Conservation (phyloP, 2,888 invertebrate genomes). For the Melinaea marsaeus region DNA sequence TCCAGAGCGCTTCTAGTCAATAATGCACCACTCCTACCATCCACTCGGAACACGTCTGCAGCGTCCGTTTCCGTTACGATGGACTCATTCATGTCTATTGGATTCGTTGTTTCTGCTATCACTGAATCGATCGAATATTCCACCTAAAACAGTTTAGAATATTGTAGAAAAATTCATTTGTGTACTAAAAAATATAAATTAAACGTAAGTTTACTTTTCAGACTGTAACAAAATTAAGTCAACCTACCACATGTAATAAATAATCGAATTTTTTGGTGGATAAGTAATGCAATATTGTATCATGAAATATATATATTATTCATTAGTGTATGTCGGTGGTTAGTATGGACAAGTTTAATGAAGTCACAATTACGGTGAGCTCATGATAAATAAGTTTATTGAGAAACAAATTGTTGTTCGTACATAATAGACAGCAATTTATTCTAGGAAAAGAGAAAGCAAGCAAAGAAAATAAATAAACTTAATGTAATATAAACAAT, state of each 20-base stretch:
- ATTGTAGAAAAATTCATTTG: neutral
- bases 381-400: conserved; percentile 18
- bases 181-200: neutral
- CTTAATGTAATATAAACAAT: no score
- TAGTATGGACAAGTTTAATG: conserved; percentile 17
- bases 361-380: conserved; percentile 17
- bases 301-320: neutral
- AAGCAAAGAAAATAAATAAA: no score
- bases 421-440: neutral
- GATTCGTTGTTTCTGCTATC: conserved; percentile 68
- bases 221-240: no score
- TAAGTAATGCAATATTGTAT: no score
- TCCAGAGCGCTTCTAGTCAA: conserved; percentile 89
- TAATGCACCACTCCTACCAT: conserved; percentile 90
- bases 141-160: conserved; percentile 59
- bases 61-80: conserved; percentile 71
- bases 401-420: neutral
- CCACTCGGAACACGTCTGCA: conserved; percentile 89
- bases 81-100: conserved; percentile 57
- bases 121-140: conserved; percentile 88
- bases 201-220: neutral
- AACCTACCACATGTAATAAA: no score
- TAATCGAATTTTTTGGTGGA: no score
- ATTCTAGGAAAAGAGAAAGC: neutral
- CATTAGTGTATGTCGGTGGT: neutral